These are phyloP conservation scores for Hymenopus coronatus DNA, from an alignment of 2,888 invertebrate genomes.

Conservation along the genomic window DNA sequence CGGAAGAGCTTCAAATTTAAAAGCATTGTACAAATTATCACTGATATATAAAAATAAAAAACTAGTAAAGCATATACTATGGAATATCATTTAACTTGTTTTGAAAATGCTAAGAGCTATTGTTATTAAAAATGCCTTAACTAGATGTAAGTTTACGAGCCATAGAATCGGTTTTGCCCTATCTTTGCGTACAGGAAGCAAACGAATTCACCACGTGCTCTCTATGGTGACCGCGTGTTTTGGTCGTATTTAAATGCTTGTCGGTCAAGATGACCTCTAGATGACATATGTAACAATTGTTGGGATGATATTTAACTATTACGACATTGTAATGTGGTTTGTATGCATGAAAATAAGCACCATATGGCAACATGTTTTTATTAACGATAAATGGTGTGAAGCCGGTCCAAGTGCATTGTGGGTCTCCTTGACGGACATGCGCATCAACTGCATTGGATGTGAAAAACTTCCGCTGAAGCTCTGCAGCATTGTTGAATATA, in stretches of 20 bases:
- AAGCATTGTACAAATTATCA: no score
- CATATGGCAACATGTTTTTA: not conserved
- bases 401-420: not conserved
- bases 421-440: not conserved
- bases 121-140: no score
- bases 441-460: not conserved
- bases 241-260: not conserved
- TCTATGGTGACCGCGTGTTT: not conserved
- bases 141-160: no score
- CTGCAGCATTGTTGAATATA: no score
- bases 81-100: no score
- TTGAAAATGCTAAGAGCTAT: no score
- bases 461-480: not conserved
- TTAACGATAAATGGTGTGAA: not conserved
- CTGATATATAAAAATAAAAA: no score
- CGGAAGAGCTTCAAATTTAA: no score
- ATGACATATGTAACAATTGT: not conserved
- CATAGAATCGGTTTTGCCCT: no score
- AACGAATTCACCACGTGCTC: not conserved
- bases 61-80: no score
- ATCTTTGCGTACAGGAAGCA: no score
- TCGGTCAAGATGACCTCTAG: not conserved
- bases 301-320: not conserved
- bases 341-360: not conserved
- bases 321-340: not conserved